Conservation (phyloP, 2,888 invertebrate species). For the Gymnoscelis rufifasciata region DNA sequence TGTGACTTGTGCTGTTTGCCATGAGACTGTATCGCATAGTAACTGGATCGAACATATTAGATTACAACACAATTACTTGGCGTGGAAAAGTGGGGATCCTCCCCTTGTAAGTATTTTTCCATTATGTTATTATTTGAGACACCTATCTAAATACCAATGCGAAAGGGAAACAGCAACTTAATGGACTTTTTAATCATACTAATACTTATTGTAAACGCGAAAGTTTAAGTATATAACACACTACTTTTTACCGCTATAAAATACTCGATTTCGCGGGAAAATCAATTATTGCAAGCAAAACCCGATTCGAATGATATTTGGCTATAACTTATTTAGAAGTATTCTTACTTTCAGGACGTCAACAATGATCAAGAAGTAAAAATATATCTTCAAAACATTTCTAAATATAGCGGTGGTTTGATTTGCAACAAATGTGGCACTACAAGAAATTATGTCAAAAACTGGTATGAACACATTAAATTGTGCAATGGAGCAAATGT, state of each 20-base stretch:
- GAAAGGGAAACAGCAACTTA: too few species aligned
- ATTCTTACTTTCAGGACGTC: slow-evolving; percentile 37
- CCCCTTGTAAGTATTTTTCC: slow-evolving; percentile 55
- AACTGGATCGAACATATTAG: slow-evolving; percentile 46
- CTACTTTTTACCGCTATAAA: background rate
- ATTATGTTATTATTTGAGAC: too few species aligned
- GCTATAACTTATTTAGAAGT: too few species aligned
- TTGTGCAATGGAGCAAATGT: slow-evolving; percentile 46
- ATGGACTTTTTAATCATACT: too few species aligned
- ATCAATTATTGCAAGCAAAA: too few species aligned
- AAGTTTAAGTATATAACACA: background rate
- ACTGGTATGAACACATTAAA: slow-evolving; percentile 35
- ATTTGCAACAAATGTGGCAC: slow-evolving; percentile 40
- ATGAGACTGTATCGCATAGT: slow-evolving; percentile 22
- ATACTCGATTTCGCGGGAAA: too few species aligned
- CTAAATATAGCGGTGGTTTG: slow-evolving; percentile 33
- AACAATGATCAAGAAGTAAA: slow-evolving; percentile 34
- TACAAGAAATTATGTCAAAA: slow-evolving; percentile 43
- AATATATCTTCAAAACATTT: slow-evolving; percentile 35
- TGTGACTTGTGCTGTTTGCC: slow-evolving; percentile 40
- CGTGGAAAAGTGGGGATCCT: slow-evolving; percentile 46
- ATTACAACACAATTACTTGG: slow-evolving; percentile 47
- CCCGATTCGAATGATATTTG: too few species aligned
- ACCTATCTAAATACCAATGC: too few species aligned
- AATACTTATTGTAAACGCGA: too few species aligned